phyloP scores from a whole-genome alignment of 2,113 vertebrate species.

The Baryphthengus martii region DNA sequence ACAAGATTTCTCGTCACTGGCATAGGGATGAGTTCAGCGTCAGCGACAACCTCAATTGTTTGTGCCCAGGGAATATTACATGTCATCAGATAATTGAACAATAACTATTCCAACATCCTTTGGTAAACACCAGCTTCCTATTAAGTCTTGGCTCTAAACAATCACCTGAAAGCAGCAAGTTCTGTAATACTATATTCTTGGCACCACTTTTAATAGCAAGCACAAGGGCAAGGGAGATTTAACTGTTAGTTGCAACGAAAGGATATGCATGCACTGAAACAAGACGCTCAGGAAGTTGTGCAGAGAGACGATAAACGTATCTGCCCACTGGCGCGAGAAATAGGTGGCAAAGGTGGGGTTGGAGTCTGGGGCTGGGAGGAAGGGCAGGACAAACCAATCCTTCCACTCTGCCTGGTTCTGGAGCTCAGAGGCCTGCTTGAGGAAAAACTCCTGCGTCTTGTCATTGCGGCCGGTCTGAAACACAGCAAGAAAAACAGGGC shows the following conservation, averaged over 20 bases:
- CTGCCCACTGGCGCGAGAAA: conserved; percentile 94
- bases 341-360: conserved; percentile 89
- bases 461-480: conserved; percentile 85
- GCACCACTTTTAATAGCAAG: neutral
- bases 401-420: conserved; percentile 94
- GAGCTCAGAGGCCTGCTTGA: conserved; percentile 87
- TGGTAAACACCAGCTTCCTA: neutral
- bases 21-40: neutral
- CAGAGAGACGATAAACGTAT: conserved; percentile 94
- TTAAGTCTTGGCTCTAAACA: neutral
- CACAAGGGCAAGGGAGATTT: neutral
- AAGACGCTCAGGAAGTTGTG: conserved; percentile 97
- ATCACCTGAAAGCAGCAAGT: neutral
- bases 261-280: conserved; percentile 99
- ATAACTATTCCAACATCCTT: neutral
- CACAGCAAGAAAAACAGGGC: neutral
- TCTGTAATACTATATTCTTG: neutral
- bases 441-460: conserved; percentile 95
- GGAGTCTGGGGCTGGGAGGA: conserved; percentile 85
- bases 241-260: conserved; percentile 12
- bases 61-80: neutral
- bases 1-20: neutral
- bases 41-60: neutral
- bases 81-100: neutral
- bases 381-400: conserved; percentile 95